phyloP scores from a whole-genome alignment of 2,113 vertebrate species.

The Megaceryle torquata region DNA sequence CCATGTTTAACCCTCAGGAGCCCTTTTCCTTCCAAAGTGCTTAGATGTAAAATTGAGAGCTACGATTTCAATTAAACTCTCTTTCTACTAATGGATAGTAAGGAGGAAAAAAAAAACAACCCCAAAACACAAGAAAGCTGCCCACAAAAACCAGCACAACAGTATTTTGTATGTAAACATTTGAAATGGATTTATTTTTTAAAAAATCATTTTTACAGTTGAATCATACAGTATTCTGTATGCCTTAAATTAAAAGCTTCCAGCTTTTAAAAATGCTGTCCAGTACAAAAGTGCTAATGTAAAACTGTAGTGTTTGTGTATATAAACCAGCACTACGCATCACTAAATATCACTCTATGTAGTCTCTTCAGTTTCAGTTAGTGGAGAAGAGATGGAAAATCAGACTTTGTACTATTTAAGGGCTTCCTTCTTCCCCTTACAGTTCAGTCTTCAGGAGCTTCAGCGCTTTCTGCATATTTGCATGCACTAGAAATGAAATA shows the following conservation, averaged over 20 bases:
- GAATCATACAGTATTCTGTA: slow-evolving; percentile 46
- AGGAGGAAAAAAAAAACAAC: not conserved
- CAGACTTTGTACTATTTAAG: not conserved
- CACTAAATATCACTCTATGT: not conserved
- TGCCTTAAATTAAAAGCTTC: slow-evolving; percentile 54
- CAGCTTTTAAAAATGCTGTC: slow-evolving; percentile 41
- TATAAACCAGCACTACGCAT: slow-evolving; percentile 15
- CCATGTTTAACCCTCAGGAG: not conserved
- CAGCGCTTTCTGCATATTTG: slow-evolving; percentile 82
- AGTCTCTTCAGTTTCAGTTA: not conserved
- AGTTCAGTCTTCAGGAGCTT: slow-evolving; percentile 81
- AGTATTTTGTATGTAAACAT: slow-evolving; percentile 51
- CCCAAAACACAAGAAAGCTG: too few relatives aligned
- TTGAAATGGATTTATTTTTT: slow-evolving; percentile 71
- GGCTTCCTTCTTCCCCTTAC: slow-evolving; percentile 46
- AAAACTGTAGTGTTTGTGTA: slow-evolving; percentile 35
- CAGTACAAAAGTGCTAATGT: slow-evolving; percentile 54
- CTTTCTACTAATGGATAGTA: not conserved
- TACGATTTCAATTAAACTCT: not conserved
- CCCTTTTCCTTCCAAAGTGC: not conserved
- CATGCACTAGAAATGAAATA: slow-evolving; percentile 65
- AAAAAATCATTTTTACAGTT: slow-evolving; percentile 64
- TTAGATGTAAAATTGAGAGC: not conserved
- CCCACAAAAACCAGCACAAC: not conserved
- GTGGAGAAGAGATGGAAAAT: not conserved